phyloP scores from a whole-genome alignment of 2,888 invertebrate species.

The Platycheirus albimanus region DNA sequence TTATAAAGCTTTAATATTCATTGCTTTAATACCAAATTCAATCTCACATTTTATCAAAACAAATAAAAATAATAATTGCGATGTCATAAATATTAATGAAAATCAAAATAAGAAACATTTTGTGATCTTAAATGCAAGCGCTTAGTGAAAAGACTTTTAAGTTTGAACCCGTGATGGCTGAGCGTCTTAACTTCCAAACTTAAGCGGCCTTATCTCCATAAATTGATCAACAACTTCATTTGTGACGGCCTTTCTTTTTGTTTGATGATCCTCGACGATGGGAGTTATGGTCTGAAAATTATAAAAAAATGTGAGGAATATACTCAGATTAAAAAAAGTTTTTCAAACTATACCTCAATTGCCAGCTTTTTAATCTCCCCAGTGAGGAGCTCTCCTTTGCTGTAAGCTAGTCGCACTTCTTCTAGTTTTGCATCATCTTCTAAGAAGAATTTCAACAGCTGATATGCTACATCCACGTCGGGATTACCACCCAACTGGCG shows the following conservation, averaged over 20 bases:
- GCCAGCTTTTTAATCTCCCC: constrained; percentile 97
- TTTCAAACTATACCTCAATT: constrained; percentile 84
- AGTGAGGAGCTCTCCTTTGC: constrained; percentile 92
- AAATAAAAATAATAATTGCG: constrained; percentile 22
- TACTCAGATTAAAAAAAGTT: neutral
- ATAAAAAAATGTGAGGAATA: constrained; percentile 3
- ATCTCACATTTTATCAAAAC: too few relatives aligned
- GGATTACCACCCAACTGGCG: constrained; percentile 95
- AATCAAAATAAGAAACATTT: constrained; percentile 2
- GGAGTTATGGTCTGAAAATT: constrained; percentile 85
- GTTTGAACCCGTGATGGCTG: too few relatives aligned
- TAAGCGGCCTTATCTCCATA: constrained; percentile 92
- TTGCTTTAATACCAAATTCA: too few relatives aligned
- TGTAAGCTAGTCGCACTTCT: constrained; percentile 84
- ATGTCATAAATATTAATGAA: constrained; percentile 54
- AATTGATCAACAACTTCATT: constrained; percentile 92
- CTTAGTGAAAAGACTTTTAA: too few relatives aligned
- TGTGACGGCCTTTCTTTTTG: constrained; percentile 89
- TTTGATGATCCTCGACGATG: constrained; percentile 92
- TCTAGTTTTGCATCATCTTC: constrained; percentile 95
- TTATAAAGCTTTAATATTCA: too few relatives aligned
- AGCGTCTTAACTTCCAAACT: constrained; percentile 82
- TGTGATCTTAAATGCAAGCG: constrained; percentile 46
- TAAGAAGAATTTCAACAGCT: constrained; percentile 96
- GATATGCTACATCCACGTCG: constrained; percentile 96